A percentile compares a stretch with the other conserved stretches of the same genome.
Conservation (phyloP, 2,113 vertebrate species). For the Hyla sarda region DNA sequence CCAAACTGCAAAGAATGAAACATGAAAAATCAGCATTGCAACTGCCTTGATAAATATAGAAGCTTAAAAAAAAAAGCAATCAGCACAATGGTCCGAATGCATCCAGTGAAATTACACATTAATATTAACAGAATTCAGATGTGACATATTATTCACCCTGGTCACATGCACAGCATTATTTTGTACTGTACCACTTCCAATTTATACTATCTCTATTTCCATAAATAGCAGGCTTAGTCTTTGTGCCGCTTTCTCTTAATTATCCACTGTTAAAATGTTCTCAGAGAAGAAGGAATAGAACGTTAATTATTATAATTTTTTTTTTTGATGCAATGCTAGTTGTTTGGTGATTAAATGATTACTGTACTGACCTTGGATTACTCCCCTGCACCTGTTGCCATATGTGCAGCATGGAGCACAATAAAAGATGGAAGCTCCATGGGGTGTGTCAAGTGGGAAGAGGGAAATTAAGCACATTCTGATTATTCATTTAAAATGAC, state of each 20-base stretch:
- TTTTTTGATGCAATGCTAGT: conserved; percentile 7
- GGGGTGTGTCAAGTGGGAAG: conserved; percentile 35
- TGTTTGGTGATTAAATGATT: conserved; percentile 38
- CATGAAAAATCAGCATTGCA: background rate
- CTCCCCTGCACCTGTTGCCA: conserved; percentile 41
- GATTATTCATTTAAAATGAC: conserved; percentile 32
- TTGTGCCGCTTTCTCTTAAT: conserved; percentile 11
- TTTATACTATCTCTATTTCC: background rate
- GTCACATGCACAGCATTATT: background rate
- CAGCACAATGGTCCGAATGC: background rate
- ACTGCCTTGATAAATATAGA: background rate
- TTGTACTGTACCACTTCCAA: background rate
- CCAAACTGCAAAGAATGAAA: background rate
- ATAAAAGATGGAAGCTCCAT: conserved; percentile 23
- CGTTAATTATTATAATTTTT: conserved; percentile 31
- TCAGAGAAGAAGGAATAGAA: conserved; percentile 5
- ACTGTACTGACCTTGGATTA: conserved; percentile 44
- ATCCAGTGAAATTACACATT: background rate
- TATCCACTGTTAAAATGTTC: conserved; percentile 18
- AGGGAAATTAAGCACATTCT: conserved; percentile 35
- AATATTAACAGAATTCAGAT: background rate
- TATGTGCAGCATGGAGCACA: background rate
- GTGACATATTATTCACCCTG: background rate
- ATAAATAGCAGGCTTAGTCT: conserved; percentile 14
- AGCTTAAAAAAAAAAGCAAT: background rate